Evolutionary conservation across 1,140 invertebrate genomes (phyloP).

Genomic region (Idris sp.): DNA sequence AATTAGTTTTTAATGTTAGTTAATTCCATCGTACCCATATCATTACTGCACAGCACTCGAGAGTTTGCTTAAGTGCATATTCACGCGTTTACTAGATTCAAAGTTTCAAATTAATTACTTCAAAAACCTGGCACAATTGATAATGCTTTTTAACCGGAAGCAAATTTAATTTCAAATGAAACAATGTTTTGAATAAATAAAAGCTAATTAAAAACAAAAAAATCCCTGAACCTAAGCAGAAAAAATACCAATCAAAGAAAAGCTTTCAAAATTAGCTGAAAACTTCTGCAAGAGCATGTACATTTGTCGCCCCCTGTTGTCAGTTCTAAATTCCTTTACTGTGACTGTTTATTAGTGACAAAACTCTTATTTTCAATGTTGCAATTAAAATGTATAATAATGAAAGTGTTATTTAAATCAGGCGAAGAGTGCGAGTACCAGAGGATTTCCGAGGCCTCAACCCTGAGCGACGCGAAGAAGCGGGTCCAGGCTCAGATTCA

Average conservation of each 20-base stretch:
- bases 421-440: constrained; percentile 81
- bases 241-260: no score
- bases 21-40: constrained; percentile 25
- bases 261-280: no score
- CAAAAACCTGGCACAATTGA: constrained; percentile 11
- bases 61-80: constrained; percentile 32
- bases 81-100: constrained; percentile 16
- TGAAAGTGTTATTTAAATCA: no score
- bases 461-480: constrained; percentile 74
- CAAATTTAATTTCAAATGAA: background rate
- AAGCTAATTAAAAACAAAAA: no score
- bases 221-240: no score
- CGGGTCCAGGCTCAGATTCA: constrained; percentile 80
- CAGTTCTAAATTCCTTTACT: no score
- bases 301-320: no score
- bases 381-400: no score
- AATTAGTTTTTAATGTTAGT: constrained; percentile 32
- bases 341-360: no score
- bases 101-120: constrained; percentile 21
- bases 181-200: no score
- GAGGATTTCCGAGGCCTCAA: constrained; percentile 80
- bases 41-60: constrained; percentile 18
- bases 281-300: no score
- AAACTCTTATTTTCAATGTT: no score
- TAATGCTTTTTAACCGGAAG: background rate